Conservation (phyloP, 2,113 vertebrate species). For the Alethe diademata region DNA sequence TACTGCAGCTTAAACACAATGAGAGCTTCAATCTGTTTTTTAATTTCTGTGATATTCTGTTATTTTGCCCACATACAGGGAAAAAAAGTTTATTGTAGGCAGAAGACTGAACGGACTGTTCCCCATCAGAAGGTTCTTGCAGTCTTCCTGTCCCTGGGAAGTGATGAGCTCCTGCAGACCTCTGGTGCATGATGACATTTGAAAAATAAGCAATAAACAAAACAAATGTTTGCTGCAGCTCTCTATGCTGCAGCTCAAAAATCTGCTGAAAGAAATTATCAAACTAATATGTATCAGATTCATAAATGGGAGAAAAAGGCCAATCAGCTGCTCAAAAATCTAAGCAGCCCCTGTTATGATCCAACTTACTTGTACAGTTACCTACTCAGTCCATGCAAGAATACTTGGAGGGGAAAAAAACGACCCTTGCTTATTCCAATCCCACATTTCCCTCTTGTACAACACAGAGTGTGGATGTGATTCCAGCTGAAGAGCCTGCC, state of each 20-base stretch:
- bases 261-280: neutral
- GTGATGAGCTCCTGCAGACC: neutral
- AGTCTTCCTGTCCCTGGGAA: neutral
- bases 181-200: neutral
- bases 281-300: neutral
- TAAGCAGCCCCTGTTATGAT: neutral
- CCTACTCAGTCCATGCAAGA: neutral
- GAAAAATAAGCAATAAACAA: neutral
- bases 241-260: neutral
- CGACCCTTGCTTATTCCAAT: neutral
- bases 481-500: neutral
- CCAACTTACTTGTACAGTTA: neutral
- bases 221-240: neutral
- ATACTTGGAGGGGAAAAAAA: neutral
- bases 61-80: slow-evolving; percentile 36
- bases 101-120: slow-evolving; percentile 28
- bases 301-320: neutral
- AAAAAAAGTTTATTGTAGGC: slow-evolving; percentile 7
- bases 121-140: neutral
- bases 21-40: slow-evolving; percentile 60
- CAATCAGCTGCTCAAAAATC: neutral
- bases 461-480: neutral
- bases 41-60: slow-evolving; percentile 25
- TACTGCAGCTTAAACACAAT: slow-evolving; percentile 52
- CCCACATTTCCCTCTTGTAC: neutral